phyloP scores from a whole-genome alignment of 1,140 invertebrate species.

The Hydropsyche tenuis region DNA sequence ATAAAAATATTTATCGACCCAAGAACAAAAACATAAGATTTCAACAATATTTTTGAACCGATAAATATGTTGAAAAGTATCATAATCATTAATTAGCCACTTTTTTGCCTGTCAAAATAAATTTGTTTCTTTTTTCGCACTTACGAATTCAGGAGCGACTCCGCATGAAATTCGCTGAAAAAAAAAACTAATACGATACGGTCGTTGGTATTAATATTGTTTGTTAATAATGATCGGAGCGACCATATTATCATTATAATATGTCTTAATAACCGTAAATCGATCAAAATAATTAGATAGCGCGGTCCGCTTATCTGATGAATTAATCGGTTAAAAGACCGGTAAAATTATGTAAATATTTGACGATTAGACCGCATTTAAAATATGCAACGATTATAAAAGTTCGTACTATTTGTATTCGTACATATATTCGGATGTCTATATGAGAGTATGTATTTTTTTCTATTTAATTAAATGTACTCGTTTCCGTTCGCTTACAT shows the following conservation, averaged over 20 bases:
- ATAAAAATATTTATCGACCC: no score
- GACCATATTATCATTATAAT: conserved; percentile 9
- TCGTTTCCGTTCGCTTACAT: background rate
- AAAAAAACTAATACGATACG: no score
- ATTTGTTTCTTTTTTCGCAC: no score
- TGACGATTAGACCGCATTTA: conserved; percentile 5
- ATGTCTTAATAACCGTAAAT: conserved; percentile 24
- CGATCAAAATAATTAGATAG: conserved; percentile 27
- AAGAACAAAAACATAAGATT: no score
- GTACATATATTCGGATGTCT: background rate
- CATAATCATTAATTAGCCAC: no score
- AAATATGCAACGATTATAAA: conserved; percentile 8
- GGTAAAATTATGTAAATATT: conserved; percentile 25
- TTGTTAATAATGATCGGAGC: no score
- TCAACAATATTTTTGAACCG: no score
- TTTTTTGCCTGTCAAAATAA: no score
- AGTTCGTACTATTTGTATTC: conserved; percentile 21
- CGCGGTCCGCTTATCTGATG: background rate
- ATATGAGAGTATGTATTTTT: background rate
- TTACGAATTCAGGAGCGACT: no score
- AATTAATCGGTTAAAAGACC: conserved; percentile 27
- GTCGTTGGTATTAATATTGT: no score
- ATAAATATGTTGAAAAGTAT: no score
- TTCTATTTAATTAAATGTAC: background rate
- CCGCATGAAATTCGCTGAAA: no score